These are phyloP conservation scores for Thamnaconus septentrionalis DNA, from an alignment of 2,113 vertebrate genomes.

Conservation along the genomic window DNA sequence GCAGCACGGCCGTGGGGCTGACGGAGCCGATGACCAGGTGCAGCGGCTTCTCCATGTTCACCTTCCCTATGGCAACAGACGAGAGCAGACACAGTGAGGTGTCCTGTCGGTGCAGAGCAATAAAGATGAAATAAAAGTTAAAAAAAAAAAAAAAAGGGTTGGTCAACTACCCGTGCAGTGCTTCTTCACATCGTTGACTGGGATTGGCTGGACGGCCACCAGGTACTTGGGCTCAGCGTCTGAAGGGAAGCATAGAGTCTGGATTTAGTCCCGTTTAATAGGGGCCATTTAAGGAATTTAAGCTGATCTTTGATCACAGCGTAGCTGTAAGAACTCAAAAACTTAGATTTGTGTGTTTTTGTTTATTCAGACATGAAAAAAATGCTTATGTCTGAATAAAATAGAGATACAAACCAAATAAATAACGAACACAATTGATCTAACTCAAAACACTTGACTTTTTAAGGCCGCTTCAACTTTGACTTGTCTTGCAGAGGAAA, in stretches of 20 bases:
- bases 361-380: neutral
- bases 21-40: slow-evolving; percentile 89
- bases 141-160: neutral
- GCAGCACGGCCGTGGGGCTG: slow-evolving; percentile 86
- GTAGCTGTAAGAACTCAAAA: too few species aligned
- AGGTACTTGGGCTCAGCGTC: slow-evolving; percentile 93
- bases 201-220: slow-evolving; percentile 86
- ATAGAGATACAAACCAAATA: too few species aligned
- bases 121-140: too few species aligned
- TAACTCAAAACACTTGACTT: too few species aligned
- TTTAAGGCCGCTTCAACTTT: too few species aligned
- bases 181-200: slow-evolving; percentile 84
- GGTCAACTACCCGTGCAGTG: slow-evolving; percentile 84
- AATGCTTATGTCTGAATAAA: too few species aligned
- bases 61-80: slow-evolving; percentile 75
- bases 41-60: slow-evolving; percentile 84
- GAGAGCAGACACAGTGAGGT: slow-evolving; percentile 1
- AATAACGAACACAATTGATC: too few species aligned
- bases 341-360: neutral
- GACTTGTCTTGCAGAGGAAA: neutral
- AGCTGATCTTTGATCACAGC: too few species aligned
- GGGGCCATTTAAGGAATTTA: too few species aligned
- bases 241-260: slow-evolving; percentile 43
- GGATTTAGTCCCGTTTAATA: too few species aligned
- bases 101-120: fast-evolving